phyloP scores from a whole-genome alignment of 1,140 invertebrate genomes.

The Aethina tumida region DNA sequence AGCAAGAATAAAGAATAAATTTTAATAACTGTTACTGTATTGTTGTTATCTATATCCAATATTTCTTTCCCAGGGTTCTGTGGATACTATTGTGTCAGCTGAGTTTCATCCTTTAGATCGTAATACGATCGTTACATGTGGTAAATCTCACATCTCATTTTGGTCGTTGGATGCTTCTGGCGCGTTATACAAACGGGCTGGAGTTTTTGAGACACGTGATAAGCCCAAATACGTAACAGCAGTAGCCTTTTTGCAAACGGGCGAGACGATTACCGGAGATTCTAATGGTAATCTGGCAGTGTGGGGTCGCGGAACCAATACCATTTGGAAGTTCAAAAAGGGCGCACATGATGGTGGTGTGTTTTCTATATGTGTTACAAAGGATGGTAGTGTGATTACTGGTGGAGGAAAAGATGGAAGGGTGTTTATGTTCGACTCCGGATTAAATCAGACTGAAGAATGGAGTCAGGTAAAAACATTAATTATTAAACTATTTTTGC shows the following conservation, averaged over 20 bases:
- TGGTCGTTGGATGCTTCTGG: constrained; percentile 80
- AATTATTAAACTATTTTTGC: constrained; percentile 6
- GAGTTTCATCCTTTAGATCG: constrained; percentile 89
- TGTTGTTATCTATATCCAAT: no score
- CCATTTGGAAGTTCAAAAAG: constrained; percentile 38
- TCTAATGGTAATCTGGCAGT: constrained; percentile 84
- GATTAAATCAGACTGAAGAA: constrained; percentile 53
- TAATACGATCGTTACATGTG: constrained; percentile 80
- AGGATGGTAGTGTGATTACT: constrained; percentile 74
- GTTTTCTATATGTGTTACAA: constrained; percentile 74
- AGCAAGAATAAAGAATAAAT: no score
- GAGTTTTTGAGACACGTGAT: constrained; percentile 82
- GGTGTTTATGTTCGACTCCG: constrained; percentile 61
- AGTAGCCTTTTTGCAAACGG: constrained; percentile 77
- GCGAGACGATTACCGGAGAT: constrained; percentile 64
- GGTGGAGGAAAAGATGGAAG: constrained; percentile 83
- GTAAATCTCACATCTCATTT: constrained; percentile 85
- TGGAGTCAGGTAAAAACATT: constrained; percentile 53
- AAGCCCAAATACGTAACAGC: constrained; percentile 92
- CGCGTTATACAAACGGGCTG: constrained; percentile 76
- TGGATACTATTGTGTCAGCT: constrained; percentile 80
- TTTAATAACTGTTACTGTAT: no score
- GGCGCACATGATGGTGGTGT: constrained; percentile 80
- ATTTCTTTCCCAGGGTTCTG: constrained; percentile 62
- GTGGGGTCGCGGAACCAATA: constrained; percentile 72